A percentile compares a stretch with the other conserved stretches of the same genome.
Evolutionary conservation across 2,888 invertebrate genomes (phyloP).

Genomic region (Catocala sponsa): DNA sequence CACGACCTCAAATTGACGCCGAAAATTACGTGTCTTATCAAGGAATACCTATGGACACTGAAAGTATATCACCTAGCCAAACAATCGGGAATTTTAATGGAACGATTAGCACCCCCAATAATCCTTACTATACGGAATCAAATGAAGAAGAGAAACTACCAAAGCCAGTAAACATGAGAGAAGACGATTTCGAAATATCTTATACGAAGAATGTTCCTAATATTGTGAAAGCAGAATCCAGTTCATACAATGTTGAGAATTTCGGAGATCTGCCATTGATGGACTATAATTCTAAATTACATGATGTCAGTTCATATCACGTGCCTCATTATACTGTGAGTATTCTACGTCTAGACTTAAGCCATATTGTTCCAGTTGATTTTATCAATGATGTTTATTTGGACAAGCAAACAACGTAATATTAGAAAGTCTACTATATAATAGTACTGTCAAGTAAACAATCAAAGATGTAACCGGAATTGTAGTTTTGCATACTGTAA

Average conservation of each 20-base stretch:
- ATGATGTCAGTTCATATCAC: slow-evolving; percentile 76
- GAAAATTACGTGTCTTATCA: not conserved
- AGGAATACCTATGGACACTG: not conserved
- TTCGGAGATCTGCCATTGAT: slow-evolving; percentile 78
- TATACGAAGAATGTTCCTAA: slow-evolving; percentile 72
- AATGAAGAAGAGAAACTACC: slow-evolving; percentile 69
- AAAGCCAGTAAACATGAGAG: slow-evolving; percentile 71
- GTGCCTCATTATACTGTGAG: slow-evolving; percentile 85
- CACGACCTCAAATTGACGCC: not conserved
- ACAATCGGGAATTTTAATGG: not conserved
- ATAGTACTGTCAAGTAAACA: too few species aligned
- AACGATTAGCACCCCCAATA: slow-evolving; percentile 3
- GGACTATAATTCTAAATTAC: slow-evolving; percentile 75
- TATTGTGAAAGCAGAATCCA: slow-evolving; percentile 59
- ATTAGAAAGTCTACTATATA: too few species aligned
- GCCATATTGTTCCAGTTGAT: not conserved
- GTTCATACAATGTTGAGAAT: slow-evolving; percentile 70
- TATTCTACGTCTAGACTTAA: slow-evolving; percentile 39
- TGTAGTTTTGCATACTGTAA: too few species aligned
- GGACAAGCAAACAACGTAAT: too few species aligned
- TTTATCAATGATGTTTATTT: too few species aligned
- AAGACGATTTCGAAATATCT: slow-evolving; percentile 66
- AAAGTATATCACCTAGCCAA: slow-evolving; percentile 4
- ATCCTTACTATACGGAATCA: slow-evolving; percentile 20
- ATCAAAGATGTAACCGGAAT: too few species aligned